phyloP scores from a whole-genome alignment of 2,113 vertebrate species.

The Illadopsis cleaveri region DNA sequence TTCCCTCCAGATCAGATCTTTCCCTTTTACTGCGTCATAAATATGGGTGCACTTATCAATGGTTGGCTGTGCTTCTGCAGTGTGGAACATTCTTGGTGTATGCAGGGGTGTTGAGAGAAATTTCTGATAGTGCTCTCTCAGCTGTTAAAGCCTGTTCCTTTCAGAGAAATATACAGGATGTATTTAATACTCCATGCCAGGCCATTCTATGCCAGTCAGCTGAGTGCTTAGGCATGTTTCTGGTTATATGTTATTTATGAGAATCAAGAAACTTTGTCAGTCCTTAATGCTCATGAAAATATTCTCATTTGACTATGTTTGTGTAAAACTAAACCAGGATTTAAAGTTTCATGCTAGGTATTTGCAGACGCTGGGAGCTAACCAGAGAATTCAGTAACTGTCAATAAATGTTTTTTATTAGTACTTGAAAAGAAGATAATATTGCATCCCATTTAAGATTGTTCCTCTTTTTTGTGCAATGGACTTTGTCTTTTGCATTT shows the following conservation, averaged over 20 bases:
- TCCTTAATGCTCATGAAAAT: not conserved
- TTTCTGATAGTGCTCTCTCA: not conserved
- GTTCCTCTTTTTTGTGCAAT: not conserved
- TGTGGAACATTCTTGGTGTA: not conserved
- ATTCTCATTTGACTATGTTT: not conserved
- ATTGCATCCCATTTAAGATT: not conserved
- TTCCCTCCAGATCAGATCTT: not conserved
- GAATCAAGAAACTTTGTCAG: rapidly evolving
- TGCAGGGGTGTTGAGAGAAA: not conserved
- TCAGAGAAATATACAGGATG: not conserved
- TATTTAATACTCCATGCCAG: not conserved
- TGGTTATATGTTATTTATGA: not conserved
- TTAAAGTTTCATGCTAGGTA: not conserved
- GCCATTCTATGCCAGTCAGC: not conserved
- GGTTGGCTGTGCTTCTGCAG: not conserved
- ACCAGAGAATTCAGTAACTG: not conserved
- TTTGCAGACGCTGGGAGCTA: not conserved
- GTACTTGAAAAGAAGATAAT: not conserved
- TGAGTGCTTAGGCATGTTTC: not conserved
- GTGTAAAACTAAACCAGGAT: not conserved
- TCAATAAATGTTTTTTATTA: not conserved
- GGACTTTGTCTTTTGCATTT: not conserved
- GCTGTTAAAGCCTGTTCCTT: not conserved
- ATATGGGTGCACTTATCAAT: rapidly evolving
- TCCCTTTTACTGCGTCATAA: rapidly evolving